Percentiles rank a stretch among this genome's conserved stretches.
phyloP scores from a whole-genome alignment of 2,113 vertebrate species.

The Callocephalon fimbriatum region DNA sequence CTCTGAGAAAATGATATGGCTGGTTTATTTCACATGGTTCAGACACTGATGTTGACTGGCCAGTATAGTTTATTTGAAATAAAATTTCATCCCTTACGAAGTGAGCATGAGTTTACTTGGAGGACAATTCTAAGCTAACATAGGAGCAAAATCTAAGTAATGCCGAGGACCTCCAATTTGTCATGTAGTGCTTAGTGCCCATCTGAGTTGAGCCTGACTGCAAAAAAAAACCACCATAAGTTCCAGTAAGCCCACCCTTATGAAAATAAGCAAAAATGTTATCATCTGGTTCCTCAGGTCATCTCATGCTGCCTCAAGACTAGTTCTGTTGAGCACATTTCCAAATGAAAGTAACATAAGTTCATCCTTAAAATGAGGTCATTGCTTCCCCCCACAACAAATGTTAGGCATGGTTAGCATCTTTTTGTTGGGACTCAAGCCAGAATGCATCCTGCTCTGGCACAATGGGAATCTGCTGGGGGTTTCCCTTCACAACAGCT shows the following conservation, averaged over 20 bases:
- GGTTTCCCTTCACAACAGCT: conserved; percentile 69
- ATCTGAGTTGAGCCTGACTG: background rate
- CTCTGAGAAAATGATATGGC: background rate
- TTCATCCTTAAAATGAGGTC: conserved; percentile 49
- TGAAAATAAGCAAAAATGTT: background rate
- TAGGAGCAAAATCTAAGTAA: background rate
- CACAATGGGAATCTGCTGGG: conserved; percentile 72
- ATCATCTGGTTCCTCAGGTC: background rate
- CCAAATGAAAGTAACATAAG: conserved; percentile 40
- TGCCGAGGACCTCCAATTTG: background rate
- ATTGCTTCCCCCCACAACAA: conserved; percentile 29
- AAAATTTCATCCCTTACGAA: background rate
- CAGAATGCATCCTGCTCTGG: conserved; percentile 41
- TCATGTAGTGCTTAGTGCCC: background rate
- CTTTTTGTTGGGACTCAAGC: conserved; percentile 65
- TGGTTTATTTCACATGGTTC: background rate
- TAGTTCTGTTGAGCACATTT: background rate
- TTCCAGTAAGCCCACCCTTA: background rate
- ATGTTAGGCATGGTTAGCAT: conserved; percentile 64
- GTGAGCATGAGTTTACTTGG: background rate
- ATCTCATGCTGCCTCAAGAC: background rate
- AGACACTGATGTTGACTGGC: background rate
- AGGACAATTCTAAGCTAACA: background rate
- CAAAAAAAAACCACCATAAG: background rate
- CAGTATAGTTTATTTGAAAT: background rate